Evolutionary conservation across 2,888 invertebrate species (phyloP).

Genomic region (Lomographa bimaculata): DNA sequence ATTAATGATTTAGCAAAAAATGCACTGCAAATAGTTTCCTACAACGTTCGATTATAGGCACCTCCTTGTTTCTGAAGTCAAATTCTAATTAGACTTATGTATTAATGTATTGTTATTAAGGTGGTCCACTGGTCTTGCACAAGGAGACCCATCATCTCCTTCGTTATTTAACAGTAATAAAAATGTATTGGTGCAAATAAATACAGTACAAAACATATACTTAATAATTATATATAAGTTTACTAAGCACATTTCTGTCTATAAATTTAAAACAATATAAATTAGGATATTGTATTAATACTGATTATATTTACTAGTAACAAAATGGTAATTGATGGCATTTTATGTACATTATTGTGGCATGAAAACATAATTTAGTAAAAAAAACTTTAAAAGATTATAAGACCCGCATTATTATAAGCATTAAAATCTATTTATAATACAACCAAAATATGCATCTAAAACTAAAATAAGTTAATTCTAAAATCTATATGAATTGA

Average conservation of each 20-base stretch:
- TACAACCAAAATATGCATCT: constrained; percentile 55
- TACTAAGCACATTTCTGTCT: constrained; percentile 17
- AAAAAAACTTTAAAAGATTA: constrained; percentile 46
- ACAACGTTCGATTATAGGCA: too few species aligned
- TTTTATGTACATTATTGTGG: constrained; percentile 68
- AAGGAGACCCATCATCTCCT: too few species aligned
- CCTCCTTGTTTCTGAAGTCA: too few species aligned
- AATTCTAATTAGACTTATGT: too few species aligned
- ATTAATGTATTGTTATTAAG: too few species aligned
- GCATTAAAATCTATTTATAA: constrained; percentile 45
- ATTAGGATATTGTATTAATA: constrained; percentile 77
- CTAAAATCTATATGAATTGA: constrained; percentile 46
- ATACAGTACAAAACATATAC: too few species aligned
- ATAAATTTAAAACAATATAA: constrained; percentile 54
- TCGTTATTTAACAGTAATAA: too few species aligned
- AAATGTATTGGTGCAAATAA: too few species aligned
- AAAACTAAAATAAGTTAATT: constrained; percentile 58
- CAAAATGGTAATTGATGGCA: constrained; percentile 72
- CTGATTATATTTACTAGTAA: constrained; percentile 76
- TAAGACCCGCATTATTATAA: constrained; percentile 74
- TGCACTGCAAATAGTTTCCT: too few species aligned
- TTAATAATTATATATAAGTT: constrained; percentile 8
- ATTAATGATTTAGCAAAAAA: too few species aligned
- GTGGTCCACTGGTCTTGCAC: too few species aligned
- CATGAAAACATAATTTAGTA: constrained; percentile 54